These are phyloP conservation scores for Paracanthobrama guichenoti DNA, from an alignment of 2,113 vertebrate species.

Conservation along the genomic window DNA sequence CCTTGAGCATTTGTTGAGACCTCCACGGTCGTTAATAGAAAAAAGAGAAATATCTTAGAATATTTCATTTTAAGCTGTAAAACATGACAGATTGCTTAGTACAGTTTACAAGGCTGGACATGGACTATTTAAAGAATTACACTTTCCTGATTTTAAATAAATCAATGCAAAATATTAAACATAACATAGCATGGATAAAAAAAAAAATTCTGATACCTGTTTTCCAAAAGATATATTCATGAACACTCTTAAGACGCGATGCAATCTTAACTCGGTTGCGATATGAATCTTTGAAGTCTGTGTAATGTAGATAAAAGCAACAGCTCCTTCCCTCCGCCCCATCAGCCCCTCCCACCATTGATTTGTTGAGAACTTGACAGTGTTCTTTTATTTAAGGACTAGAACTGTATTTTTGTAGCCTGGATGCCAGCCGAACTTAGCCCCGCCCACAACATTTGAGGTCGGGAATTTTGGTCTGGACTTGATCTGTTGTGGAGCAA, in stretches of 20 bases:
- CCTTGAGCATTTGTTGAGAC: constrained; percentile 24
- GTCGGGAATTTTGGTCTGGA: too few relatives aligned
- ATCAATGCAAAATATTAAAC: background rate
- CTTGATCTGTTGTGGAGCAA: too few relatives aligned
- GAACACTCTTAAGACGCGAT: background rate
- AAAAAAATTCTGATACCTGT: background rate
- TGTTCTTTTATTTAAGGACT: background rate
- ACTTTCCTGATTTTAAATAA: background rate
- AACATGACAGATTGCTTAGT: background rate
- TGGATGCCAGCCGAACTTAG: too few relatives aligned
- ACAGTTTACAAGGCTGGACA: too few relatives aligned
- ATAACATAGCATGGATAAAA: background rate
- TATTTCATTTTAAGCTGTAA: constrained; percentile 1
- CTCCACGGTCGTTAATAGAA: background rate
- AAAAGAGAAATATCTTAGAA: background rate
- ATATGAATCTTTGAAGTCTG: background rate
- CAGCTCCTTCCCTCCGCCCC: background rate
- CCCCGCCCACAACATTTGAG: too few relatives aligned
- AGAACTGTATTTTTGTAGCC: background rate
- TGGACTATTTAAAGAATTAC: background rate
- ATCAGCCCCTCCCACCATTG: background rate
- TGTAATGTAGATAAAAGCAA: background rate
- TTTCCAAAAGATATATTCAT: background rate
- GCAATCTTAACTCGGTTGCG: too few relatives aligned
- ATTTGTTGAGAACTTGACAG: background rate